These are phyloP conservation scores for Otolemur garnettii DNA, from an alignment of 2,113 vertebrate species.

Conservation along the genomic window DNA sequence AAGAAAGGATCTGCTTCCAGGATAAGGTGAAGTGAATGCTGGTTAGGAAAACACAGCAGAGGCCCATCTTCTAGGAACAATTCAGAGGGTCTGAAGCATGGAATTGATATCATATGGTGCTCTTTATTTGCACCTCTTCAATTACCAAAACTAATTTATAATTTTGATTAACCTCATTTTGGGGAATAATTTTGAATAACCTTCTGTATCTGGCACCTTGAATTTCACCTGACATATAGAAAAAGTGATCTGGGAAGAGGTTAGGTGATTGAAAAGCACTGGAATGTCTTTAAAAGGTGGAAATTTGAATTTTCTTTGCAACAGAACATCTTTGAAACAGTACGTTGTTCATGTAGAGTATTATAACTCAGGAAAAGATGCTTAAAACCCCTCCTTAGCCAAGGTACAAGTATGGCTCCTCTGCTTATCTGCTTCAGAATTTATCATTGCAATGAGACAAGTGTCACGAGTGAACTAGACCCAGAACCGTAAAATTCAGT, in stretches of 20 bases:
- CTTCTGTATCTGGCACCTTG: constrained; percentile 41
- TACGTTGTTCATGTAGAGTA: constrained; percentile 71
- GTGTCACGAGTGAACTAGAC: constrained; percentile 29
- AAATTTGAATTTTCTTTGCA: constrained; percentile 73
- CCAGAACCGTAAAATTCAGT: constrained; percentile 48
- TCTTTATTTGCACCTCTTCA: constrained; percentile 57
- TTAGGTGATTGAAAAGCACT: constrained; percentile 68
- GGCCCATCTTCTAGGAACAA: neutral
- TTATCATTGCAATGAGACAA: constrained; percentile 66
- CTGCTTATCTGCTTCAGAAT: constrained; percentile 62
- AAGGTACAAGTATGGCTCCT: neutral
- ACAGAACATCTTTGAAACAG: constrained; percentile 60
- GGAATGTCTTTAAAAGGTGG: constrained; percentile 68
- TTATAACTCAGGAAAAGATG: constrained; percentile 59
- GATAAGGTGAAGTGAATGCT: neutral
- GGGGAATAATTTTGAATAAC: constrained; percentile 55
- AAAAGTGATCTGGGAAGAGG: constrained; percentile 51
- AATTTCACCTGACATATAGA: constrained; percentile 66
- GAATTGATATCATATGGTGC: constrained; percentile 14
- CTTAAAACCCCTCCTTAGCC: constrained; percentile 42
- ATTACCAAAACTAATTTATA: constrained; percentile 71
- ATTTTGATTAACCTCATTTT: constrained; percentile 61
- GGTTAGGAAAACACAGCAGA: neutral
- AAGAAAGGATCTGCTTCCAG: neutral
- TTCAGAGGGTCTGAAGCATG: neutral